Evolutionary conservation across 2,888 invertebrate genomes (phyloP).

Genomic region (Romanomermis culicivorax): DNA sequence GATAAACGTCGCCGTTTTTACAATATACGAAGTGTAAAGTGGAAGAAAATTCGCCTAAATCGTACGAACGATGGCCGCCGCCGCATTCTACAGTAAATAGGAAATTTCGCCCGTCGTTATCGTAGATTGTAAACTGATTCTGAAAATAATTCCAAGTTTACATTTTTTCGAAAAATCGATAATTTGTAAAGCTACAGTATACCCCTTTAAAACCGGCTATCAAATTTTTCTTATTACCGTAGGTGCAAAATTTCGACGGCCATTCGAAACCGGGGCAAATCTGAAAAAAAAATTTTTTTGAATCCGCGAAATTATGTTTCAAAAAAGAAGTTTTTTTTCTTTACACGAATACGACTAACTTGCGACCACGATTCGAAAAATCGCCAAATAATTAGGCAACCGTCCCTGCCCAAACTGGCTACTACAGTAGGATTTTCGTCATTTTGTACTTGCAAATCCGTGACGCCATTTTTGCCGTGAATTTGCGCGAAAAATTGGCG

Average conservation of each 20-base stretch:
- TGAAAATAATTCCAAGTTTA: too few relatives aligned
- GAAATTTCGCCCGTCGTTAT: not conserved
- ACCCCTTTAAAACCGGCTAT: slow-evolving; percentile 3
- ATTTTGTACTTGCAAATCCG: not conserved
- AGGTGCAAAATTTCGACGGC: not conserved
- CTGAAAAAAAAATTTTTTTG: not conserved
- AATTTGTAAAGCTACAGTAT: not conserved
- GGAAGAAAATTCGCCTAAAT: not conserved
- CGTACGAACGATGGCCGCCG: slow-evolving; percentile 6
- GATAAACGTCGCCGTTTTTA: not conserved
- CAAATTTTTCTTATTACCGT: not conserved
- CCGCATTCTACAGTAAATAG: slow-evolving; percentile 7
- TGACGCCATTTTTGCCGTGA: slow-evolving; percentile 6
- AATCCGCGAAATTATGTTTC: too few relatives aligned
- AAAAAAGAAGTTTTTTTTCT: too few relatives aligned
- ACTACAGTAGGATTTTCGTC: not conserved
- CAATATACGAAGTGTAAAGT: not conserved
- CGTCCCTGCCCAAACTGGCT: not conserved
- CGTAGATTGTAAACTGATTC: slow-evolving; percentile 3
- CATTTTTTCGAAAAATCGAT: too few relatives aligned
- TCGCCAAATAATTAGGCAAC: too few relatives aligned
- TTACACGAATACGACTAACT: too few relatives aligned
- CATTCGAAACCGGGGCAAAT: slow-evolving; percentile 1
- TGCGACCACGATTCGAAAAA: too few relatives aligned
- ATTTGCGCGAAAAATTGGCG: slow-evolving; percentile 4